Evolutionary conservation across 2,888 invertebrate species (phyloP).

Genomic region (Criorhina ranunculi): DNA sequence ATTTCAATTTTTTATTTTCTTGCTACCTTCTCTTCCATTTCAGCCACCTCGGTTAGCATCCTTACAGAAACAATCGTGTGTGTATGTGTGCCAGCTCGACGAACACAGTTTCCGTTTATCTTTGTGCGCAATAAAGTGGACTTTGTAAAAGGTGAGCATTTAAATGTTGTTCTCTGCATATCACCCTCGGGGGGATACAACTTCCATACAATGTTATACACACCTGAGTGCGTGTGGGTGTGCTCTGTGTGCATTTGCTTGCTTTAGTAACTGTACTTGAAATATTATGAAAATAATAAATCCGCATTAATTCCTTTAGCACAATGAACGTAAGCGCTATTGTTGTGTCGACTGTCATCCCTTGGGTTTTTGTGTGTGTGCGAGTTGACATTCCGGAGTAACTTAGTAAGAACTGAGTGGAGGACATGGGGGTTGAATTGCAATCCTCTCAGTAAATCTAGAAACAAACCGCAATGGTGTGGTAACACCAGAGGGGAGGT

Average conservation of each 20-base stretch:
- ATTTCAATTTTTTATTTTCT: conserved; percentile 33
- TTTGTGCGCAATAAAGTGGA: conserved; percentile 60
- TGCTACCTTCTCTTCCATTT: conserved; percentile 7
- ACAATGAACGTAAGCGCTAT: conserved; percentile 63
- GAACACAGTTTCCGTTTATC: conserved; percentile 58
- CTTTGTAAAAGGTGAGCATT: conserved; percentile 70
- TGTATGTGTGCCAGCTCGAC: conserved; percentile 5
- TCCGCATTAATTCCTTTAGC: conserved; percentile 51
- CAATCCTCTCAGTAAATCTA: conserved; percentile 32
- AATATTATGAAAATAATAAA: conserved; percentile 73
- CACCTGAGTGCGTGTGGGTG: conserved; percentile 2
- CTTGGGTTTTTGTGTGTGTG: conserved; percentile 3
- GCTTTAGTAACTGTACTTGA: conserved; percentile 59
- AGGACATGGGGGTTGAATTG: conserved; percentile 2
- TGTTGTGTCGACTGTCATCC: conserved; percentile 56
- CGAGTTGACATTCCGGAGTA: conserved; percentile 18
- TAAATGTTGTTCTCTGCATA: conserved; percentile 45
- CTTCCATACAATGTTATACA: background rate
- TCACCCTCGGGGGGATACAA: background rate
- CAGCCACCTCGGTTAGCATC: background rate
- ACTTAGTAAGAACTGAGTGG: background rate
- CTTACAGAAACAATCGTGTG: conserved; percentile 1
- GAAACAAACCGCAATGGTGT: conserved; percentile 34
- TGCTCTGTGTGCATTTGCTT: conserved; percentile 31
- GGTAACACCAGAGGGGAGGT: background rate